Percentiles rank a stretch among this genome's conserved stretches.
Evolutionary conservation across 2,797 vertebrate genomes (phyloP).

Genomic region (Thunnus albacares): DNA sequence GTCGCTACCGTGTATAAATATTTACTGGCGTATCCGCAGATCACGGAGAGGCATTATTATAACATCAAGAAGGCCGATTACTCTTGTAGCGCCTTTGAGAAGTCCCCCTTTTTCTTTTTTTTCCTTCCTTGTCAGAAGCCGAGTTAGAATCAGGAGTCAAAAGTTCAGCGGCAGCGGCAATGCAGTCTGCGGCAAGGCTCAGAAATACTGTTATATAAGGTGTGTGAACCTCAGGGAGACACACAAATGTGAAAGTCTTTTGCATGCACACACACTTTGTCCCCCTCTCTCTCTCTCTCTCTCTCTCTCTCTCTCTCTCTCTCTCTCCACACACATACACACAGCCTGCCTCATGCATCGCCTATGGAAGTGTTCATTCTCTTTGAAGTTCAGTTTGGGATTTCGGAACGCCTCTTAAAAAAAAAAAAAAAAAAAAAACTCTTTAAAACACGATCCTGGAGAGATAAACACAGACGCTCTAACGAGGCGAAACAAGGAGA

Average conservation of each 20-base stretch:
- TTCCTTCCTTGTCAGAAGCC: neutral
- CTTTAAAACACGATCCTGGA: slow-evolving; percentile 33
- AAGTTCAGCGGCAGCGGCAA: slow-evolving; percentile 30
- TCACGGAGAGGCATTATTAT: neutral
- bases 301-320: too few species aligned
- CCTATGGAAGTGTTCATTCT: slow-evolving; percentile 45
- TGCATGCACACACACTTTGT: neutral
- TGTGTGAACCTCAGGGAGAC: slow-evolving; percentile 32
- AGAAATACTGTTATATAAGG: slow-evolving; percentile 50
- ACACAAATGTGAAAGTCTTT: neutral
- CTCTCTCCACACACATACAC: neutral
- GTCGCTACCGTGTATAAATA: slow-evolving; percentile 11
- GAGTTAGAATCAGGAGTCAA: slow-evolving; percentile 41
- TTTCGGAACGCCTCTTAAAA: neutral
- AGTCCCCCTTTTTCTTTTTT: neutral
- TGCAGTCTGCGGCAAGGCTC: slow-evolving; percentile 27
- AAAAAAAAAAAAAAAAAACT: slow-evolving; percentile 19
- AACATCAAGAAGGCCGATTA: neutral
- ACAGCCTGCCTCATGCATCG: neutral
- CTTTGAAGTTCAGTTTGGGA: slow-evolving; percentile 62
- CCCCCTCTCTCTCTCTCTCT: too few species aligned
- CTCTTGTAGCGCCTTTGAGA: neutral
- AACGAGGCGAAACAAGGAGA: neutral
- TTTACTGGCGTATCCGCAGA: slow-evolving; percentile 18
- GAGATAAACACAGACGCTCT: slow-evolving; percentile 35